phyloP scores from a whole-genome alignment of 2,888 invertebrate species.

The Heliconius charithonia region DNA sequence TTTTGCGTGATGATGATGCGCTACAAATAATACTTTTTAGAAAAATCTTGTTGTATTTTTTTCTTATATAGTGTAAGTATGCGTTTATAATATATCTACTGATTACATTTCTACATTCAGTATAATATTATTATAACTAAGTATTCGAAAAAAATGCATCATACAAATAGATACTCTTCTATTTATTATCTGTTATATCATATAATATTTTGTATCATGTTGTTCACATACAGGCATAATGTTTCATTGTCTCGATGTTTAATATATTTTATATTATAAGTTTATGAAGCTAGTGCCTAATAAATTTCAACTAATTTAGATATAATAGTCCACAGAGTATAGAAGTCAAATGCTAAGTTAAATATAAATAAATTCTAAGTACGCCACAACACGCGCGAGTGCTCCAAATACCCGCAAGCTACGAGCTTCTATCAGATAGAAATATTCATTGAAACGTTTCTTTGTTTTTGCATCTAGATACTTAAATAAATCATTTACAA shows the following conservation, averaged over 20 bases:
- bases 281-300: not conserved
- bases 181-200: too few relatives aligned
- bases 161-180: too few relatives aligned
- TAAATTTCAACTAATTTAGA: slow-evolving; percentile 7
- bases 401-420: slow-evolving; percentile 42
- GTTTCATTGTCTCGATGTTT: not conserved
- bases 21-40: too few relatives aligned
- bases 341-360: slow-evolving; percentile 24
- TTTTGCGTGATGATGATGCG: too few relatives aligned
- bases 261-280: slow-evolving; percentile 4
- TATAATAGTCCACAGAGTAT: slow-evolving; percentile 1
- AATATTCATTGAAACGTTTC: slow-evolving; percentile 44
- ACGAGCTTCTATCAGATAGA: slow-evolving; percentile 39
- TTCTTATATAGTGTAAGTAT: too few relatives aligned
- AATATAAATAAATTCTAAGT: slow-evolving; percentile 36
- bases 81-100: too few relatives aligned
- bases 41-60: too few relatives aligned
- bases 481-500: slow-evolving; percentile 32
- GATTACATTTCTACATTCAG: too few relatives aligned
- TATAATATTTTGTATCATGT: not conserved
- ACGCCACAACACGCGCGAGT: slow-evolving; percentile 25
- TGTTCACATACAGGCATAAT: too few relatives aligned
- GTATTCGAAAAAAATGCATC: too few relatives aligned
- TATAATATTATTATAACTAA: too few relatives aligned
- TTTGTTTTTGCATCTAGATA: slow-evolving; percentile 36